phyloP scores from a whole-genome alignment of 2,113 vertebrate species.

The Urocynchramus pylzowi region DNA sequence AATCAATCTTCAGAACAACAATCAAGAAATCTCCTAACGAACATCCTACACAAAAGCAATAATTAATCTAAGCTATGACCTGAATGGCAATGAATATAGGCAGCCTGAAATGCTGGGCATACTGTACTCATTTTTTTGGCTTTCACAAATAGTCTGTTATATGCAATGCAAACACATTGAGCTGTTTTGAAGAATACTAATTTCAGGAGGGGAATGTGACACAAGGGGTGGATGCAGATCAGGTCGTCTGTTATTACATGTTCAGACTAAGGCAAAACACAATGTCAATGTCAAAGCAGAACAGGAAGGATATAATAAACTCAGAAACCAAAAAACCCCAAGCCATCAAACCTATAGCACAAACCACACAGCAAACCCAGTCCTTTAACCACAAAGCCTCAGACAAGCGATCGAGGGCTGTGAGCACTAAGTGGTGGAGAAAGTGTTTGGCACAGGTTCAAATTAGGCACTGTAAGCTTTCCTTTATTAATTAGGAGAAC shows the following conservation, averaged over 20 bases:
- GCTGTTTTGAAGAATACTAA: constrained; percentile 59
- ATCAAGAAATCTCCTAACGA: constrained; percentile 72
- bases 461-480: neutral
- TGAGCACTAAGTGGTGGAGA: neutral
- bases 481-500: neutral
- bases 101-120: constrained; percentile 32
- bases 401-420: neutral
- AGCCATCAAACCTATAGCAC: neutral
- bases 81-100: constrained; percentile 71
- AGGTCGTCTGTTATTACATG: constrained; percentile 25
- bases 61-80: constrained; percentile 74
- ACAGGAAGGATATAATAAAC: constrained; percentile 17
- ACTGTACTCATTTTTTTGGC: constrained; percentile 36
- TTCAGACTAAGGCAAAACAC: constrained; percentile 45
- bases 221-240: constrained; percentile 10
- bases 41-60: constrained; percentile 72
- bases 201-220: constrained; percentile 46
- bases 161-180: constrained; percentile 22
- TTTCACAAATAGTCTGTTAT: constrained; percentile 34
- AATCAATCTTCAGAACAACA: constrained; percentile 70
- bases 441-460: constrained; percentile 1
- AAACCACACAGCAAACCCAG: neutral
- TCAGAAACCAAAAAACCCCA: neutral
- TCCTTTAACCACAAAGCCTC: neutral
- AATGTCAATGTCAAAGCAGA: constrained; percentile 47